These are phyloP conservation scores for Helicolenus hilgendorfi DNA, from an alignment of 2,797 vertebrate species.

Conservation along the genomic window DNA sequence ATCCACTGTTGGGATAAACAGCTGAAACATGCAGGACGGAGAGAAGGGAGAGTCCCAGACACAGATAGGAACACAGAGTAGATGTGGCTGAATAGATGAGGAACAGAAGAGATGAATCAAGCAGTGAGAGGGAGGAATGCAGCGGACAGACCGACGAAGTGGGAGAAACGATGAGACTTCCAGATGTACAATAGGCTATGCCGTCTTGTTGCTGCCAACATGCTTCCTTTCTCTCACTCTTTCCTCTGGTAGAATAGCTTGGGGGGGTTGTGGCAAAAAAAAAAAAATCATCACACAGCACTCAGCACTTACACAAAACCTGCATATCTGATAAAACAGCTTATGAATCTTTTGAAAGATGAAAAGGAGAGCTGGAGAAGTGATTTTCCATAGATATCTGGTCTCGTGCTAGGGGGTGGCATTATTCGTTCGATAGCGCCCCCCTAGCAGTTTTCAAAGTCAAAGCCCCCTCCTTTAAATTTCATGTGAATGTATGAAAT, in stretches of 20 bases:
- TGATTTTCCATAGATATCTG: neutral
- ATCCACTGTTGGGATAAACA: neutral
- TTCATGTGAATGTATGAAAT: too few relatives aligned
- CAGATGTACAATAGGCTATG: conserved; percentile 50
- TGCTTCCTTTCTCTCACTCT: conserved; percentile 5
- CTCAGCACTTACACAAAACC: neutral
- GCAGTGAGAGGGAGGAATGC: neutral
- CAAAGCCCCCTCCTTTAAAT: too few relatives aligned
- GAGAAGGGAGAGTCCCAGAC: neutral
- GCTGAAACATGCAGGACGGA: neutral
- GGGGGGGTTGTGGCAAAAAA: neutral
- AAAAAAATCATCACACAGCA: neutral
- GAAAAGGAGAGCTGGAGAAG: neutral
- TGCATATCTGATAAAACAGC: neutral
- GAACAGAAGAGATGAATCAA: neutral
- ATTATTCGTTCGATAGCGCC: too few relatives aligned
- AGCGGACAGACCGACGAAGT: conserved; percentile 17
- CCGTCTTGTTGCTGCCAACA: conserved; percentile 3
- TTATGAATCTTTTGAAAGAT: neutral
- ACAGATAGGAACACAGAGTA: neutral
- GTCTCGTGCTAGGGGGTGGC: neutral
- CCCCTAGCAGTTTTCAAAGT: too few relatives aligned
- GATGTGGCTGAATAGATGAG: neutral
- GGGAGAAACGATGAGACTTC: conserved; percentile 52
- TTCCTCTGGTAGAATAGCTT: neutral